Evolutionary conservation across 2,888 invertebrate species (phyloP), one percentile per base, ranked within the genome.

Genomic region (Melanostoma mellinum): DNA sequence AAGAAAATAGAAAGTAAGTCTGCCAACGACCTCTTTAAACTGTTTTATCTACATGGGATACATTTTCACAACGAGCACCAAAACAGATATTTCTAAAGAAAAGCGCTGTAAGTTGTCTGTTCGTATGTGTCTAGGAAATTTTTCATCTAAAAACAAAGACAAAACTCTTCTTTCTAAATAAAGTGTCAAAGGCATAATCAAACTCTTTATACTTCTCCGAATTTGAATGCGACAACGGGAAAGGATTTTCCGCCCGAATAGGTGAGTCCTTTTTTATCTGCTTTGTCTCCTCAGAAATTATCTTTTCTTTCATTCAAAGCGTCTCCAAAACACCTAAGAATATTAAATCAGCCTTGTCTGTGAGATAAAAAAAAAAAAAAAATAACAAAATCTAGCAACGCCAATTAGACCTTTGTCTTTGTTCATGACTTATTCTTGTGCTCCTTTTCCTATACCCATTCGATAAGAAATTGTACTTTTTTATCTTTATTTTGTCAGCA

Each of bases 241-340:
- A 60, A 52, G 58, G 60, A 71, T 60, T 71, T 58, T 71, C 42
- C 60, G 32, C 71, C 50, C 40, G 35, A 60, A 50, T 50, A 60
- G 35, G 10, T 50, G 20, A 44, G 42, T 67, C 32, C 10, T 6
- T 38, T 38, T 35, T 35, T 50, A 8, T 20, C 9, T 48, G 9
- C 50, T 8, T 36, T 9, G 1, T 30, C 30, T 8, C 10, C 8
- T 46, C 4, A 3, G 1, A 20, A 10, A 20, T 35, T 44, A 44
- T 60, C 8, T 46, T 20, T 9, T 20, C 36, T 35, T 48, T 36
- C 48, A 6, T 20, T 9, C 55, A 55, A 2, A 20, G 20, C 2
- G n/a, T 38, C 55, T 10, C 6, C 36, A 3, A 8, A n/a, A 3
- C 6, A 4, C 9, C 35, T 20, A 10, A 55, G 6, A 40, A 32